A percentile compares a stretch with the other conserved stretches of the same genome.
These are phyloP conservation scores for Seriola aureovittata DNA, from an alignment of 2,113 vertebrate species.

Conservation along the genomic window DNA sequence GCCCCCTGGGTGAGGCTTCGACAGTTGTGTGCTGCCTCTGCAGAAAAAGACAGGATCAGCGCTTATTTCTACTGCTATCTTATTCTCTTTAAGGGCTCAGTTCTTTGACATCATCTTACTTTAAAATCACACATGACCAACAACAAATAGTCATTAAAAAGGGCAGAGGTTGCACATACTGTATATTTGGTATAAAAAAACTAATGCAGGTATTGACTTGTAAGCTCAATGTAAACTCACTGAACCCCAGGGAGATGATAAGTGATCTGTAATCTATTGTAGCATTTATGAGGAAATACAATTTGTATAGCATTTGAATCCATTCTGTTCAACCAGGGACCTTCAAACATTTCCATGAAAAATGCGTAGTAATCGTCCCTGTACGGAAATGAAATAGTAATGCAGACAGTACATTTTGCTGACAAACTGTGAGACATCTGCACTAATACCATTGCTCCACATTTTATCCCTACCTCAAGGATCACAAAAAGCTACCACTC, in stretches of 20 bases:
- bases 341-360: background rate
- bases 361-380: background rate
- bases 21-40: conserved; percentile 59
- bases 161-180: background rate
- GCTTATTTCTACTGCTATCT: conserved; percentile 33
- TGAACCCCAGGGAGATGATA: background rate
- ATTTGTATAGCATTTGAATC: conserved; percentile 4
- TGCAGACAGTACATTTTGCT: conserved; percentile 1
- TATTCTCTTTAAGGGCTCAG: conserved; percentile 46
- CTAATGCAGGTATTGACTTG: background rate
- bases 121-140: background rate
- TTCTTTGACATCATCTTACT: conserved; percentile 12
- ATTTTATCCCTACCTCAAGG: conserved; percentile 20
- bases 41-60: conserved; percentile 56
- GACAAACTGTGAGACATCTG: conserved; percentile 10
- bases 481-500: conserved; percentile 16
- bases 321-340: background rate
- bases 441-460: background rate
- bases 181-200: background rate
- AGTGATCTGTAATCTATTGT: background rate
- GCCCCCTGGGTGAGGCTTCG: conserved; percentile 51
- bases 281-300: conserved; percentile 5
- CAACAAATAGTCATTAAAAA: background rate
- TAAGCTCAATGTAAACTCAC: background rate
- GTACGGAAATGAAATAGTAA: background rate